Evolutionary conservation across 2,113 vertebrate species (phyloP), one percentile per base, ranked within the genome.

Genomic region (Lota lota): DNA sequence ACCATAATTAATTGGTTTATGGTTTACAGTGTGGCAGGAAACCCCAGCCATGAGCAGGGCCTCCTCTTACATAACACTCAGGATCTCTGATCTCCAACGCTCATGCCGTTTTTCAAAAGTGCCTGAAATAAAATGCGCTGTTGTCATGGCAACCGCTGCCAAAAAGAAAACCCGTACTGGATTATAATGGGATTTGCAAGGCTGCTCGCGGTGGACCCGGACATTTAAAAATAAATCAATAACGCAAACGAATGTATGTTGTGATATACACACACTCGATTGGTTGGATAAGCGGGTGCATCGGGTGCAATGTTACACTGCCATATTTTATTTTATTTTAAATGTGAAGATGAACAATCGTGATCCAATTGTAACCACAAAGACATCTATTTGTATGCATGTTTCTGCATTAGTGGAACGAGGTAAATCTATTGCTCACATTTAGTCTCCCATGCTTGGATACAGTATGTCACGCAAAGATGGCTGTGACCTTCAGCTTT

Each of bases 131-230:
- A 90, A 90, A 89, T 87, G 77, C 84, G 76, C 82, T 67, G 89
- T 92, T 91, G 90, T 89, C 89, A 91, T 90, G 88, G 83, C 68
- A 90, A 92, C 90, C 73, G 69, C 79, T 76, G 76, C 81, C 73
- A 75, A 85, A 89, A 88, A 82, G 79, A 83, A 67, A 85, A 64
- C 40, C 40, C 40, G 40, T 33, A 14, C 40, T 2, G 40, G 40
- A 47, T 14, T 79, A 76, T 87, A 83, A 87, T 76, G 64, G 81
- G 79, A 84, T 90, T 90, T 89, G 85, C 69, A 87, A 86, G 88
- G 83, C 81, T 90, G 82, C 84, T 80, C 78, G 64, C 73, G 77
- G 77, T 84, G 79, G 79, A 82, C 79, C 78, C 82, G 62, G n/a
- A 53, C 78, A 24, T 75, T 50, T 2, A 61, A 67, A 61, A 77